phyloP scores from a whole-genome alignment of 2,888 invertebrate genomes.

The Oligia fasciuncula region DNA sequence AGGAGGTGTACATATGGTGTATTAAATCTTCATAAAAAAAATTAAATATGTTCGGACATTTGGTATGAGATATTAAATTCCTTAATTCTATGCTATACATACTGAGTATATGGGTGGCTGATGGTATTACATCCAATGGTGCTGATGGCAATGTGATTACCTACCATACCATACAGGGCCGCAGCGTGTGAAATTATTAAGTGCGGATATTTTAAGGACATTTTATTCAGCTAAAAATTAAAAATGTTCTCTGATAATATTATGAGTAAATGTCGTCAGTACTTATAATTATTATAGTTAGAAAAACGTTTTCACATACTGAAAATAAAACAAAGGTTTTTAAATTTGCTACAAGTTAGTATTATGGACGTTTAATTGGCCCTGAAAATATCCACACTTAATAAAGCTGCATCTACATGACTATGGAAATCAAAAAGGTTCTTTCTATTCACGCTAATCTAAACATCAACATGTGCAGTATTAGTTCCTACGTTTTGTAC shows the following conservation, averaged over 20 bases:
- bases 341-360: not conserved
- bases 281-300: not conserved
- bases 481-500: constrained; percentile 54
- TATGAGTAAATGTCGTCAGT: not conserved
- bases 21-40: not conserved
- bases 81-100: constrained; percentile 10
- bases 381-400: constrained; percentile 11
- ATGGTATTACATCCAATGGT: not conserved
- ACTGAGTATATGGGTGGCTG: not conserved
- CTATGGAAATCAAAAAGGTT: not conserved
- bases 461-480: constrained; percentile 53
- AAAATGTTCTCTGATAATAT: not conserved
- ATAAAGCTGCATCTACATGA: not conserved
- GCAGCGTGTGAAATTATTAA: not conserved
- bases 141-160: not conserved
- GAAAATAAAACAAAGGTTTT: not conserved
- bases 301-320: not conserved
- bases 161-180: not conserved
- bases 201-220: not conserved
- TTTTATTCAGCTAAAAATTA: not conserved
- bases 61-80: constrained; percentile 1
- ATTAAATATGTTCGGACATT: not conserved
- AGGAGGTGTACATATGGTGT: not conserved
- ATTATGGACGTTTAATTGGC: not conserved
- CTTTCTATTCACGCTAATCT: constrained; percentile 5